Percentiles rank a stretch among this genome's conserved stretches.
Conservation (phyloP, 2,797 vertebrate genomes). For the Diglossa cyanea region DNA sequence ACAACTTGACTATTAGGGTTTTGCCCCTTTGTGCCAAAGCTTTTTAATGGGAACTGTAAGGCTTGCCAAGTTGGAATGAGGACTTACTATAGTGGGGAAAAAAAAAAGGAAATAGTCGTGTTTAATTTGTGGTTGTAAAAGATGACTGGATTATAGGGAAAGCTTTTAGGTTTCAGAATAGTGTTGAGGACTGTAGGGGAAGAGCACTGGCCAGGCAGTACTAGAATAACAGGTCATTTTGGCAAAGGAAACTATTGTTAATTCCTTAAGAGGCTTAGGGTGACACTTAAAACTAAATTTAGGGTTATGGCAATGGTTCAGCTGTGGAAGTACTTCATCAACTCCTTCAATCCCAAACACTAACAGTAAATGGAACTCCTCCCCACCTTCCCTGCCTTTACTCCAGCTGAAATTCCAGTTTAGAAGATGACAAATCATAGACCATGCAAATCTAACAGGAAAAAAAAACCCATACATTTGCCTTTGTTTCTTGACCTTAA, state of each 20-base stretch:
- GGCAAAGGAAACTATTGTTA: not conserved
- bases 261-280: not conserved
- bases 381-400: not conserved
- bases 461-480: not conserved
- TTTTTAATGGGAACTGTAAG: not conserved
- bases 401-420: not conserved
- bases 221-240: not conserved
- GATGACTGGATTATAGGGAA: not conserved
- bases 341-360: not conserved
- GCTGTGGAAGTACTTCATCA: not conserved
- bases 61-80: not conserved
- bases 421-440: not conserved
- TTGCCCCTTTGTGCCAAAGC: not conserved
- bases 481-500: not conserved
- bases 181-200: not conserved
- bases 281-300: not conserved
- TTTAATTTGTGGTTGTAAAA: not conserved
- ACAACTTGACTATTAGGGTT: not conserved
- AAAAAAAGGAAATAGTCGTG: not conserved
- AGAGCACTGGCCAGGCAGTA: not conserved
- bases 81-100: not conserved
- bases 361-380: not conserved
- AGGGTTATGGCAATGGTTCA: not conserved
- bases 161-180: not conserved
- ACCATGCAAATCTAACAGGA: not conserved